phyloP scores from a whole-genome alignment of 2,113 vertebrate species.

The Apteryx owenii region DNA sequence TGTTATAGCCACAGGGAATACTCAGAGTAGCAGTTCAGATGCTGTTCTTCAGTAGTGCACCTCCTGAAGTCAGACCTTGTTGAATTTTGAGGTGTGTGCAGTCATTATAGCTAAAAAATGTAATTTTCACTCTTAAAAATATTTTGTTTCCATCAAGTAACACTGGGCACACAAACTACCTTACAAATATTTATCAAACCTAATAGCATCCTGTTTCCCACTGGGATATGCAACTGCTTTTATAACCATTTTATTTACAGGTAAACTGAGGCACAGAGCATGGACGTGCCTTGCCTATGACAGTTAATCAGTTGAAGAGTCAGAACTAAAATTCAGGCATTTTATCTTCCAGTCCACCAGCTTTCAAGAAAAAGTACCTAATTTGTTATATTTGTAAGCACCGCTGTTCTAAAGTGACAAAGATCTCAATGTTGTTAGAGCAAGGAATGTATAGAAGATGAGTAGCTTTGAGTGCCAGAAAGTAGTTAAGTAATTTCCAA shows the following conservation, averaged over 20 bases:
- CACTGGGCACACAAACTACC: background rate
- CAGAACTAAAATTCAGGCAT: background rate
- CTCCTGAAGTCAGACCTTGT: background rate
- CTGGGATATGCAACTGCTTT: background rate
- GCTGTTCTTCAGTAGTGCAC: background rate
- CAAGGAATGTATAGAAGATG: slow-evolving; percentile 10
- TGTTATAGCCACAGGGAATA: background rate
- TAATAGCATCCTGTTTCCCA: background rate
- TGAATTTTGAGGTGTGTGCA: background rate
- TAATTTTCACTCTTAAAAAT: background rate
- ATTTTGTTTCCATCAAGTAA: background rate
- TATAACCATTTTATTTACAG: background rate
- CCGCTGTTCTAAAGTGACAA: slow-evolving; percentile 19
- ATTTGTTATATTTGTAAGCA: background rate
- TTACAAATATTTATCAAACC: background rate
- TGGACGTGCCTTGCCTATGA: background rate
- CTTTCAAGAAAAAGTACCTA: background rate
- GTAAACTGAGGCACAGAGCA: background rate
- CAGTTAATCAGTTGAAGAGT: background rate
- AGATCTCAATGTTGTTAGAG: slow-evolving; percentile 21
- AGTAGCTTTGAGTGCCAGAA: slow-evolving; percentile 25
- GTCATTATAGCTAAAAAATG: rapidly evolving
- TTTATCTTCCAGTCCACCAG: background rate
- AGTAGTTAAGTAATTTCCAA: slow-evolving; percentile 35
- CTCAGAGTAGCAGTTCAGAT: background rate